Percentiles rank a stretch among this genome's conserved stretches.
Conservation (phyloP, 2,113 vertebrate species). For the Limanda limanda region DNA sequence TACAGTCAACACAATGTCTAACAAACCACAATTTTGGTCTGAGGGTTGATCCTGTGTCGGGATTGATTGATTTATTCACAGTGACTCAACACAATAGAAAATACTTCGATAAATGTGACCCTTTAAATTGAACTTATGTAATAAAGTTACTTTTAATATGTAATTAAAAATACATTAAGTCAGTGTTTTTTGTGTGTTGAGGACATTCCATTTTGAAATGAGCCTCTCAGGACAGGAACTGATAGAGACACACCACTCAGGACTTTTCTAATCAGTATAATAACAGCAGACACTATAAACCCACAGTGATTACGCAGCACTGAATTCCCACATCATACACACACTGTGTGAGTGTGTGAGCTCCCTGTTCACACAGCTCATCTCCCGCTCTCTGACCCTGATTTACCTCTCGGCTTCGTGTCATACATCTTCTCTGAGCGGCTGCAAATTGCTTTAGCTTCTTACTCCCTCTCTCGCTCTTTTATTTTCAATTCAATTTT, state of each 20-base stretch:
- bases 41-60: no score
- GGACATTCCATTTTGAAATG: not conserved
- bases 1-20: no score
- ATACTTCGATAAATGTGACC: no score
- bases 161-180: no score
- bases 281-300: conserved; percentile 42
- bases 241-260: not conserved
- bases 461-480: conserved; percentile 17
- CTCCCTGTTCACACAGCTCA: conserved; percentile 32
- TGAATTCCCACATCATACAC: conserved; percentile 16
- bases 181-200: not conserved
- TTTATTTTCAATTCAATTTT: conserved; percentile 51
- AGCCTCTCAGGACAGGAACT: not conserved
- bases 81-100: no score
- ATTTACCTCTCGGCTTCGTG: conserved; percentile 50
- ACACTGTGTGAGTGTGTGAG: conserved; percentile 27
- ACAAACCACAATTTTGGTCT: no score
- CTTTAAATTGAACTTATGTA: no score
- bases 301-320: conserved; percentile 37
- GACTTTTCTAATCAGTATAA: conserved; percentile 46
- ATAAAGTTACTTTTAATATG: no score
- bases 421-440: conserved; percentile 59
- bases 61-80: no score
- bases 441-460: conserved; percentile 61
- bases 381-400: conserved; percentile 56